Base-by-base conservation (phyloP, 37 sponge, comb jelly and placozoan species). In the Lycopodina hypogea region DNA sequence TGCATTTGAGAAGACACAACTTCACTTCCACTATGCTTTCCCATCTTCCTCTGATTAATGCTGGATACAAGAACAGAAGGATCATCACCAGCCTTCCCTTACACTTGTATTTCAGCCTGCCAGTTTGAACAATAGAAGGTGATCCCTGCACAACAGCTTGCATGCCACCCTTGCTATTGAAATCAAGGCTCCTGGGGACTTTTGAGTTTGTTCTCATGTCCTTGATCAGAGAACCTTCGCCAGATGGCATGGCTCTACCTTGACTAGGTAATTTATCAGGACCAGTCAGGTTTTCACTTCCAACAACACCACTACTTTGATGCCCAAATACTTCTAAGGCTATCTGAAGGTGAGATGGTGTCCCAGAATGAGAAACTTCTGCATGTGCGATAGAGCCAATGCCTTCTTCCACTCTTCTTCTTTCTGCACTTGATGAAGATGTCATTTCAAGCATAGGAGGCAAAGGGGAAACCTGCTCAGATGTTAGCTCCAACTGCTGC, bases 371-470 rank as follows among this genome's bases (percentile, higher is more conserved):
- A n/a, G 88, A 87, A 12, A 74, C 74, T 19, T 62, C 75, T 19
- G 88, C 70, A 38, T 30, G 37, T 0, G 64, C 2, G n/a, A n/a
- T 45, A 17, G 23, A n/a, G 8, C 26, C 48, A 3, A 11, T 8
- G 68, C 29, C 32, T 26, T 6, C 28, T 41, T 15, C 42, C 3
- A 11, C 24, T 1, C 18, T 24, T 7, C 67, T 65, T 2, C 72
- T 74, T 4, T 28, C 3, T 22, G 56, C 69, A 3, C 58, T 37
- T 12, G 65, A 19, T 24, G 64, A 48, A 1, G 63, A 62, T 19
- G 30, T 83, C 56, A 88, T 80, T 64, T 71, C 79, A 8, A 88
- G 84, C 11, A 88, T 61, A 29, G 83, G 75, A 51, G 87, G 82
- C 8, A 75, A 38, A 51, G 41, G 68, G 0, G 88, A 72, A 32